Evolutionary conservation across 2,797 vertebrate genomes (phyloP).

Genomic region (Eulemur mongoz): DNA sequence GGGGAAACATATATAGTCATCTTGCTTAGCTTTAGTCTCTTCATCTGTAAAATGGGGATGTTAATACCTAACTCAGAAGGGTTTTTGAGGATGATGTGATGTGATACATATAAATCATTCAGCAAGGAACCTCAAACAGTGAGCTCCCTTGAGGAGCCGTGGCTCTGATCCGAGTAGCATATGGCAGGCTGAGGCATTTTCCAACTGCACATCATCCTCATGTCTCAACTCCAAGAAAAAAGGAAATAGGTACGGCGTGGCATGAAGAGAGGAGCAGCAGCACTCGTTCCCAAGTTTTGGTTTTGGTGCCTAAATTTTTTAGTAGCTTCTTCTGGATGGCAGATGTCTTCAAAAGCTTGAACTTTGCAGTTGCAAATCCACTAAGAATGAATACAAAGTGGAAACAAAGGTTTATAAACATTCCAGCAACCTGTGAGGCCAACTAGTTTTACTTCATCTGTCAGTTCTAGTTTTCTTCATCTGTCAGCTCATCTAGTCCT

Average conservation of each 20-base stretch:
- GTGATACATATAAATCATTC: not conserved
- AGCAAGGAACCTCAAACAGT: not conserved
- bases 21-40: not conserved
- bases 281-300: not conserved
- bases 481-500: not conserved
- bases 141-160: not conserved
- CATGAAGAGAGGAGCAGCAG: not conserved
- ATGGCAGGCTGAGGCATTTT: not conserved
- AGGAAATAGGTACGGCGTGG: not conserved
- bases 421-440: not conserved
- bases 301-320: not conserved
- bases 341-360: conserved; percentile 27
- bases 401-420: conserved; percentile 57
- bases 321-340: not conserved
- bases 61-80: not conserved
- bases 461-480: conserved; percentile 51
- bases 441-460: not conserved
- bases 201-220: not conserved
- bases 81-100: not conserved
- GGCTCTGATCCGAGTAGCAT: not conserved
- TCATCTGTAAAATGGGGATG: not conserved
- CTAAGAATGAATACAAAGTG: conserved; percentile 34
- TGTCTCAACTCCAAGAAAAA: not conserved
- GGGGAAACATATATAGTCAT: not conserved
- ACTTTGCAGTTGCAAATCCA: not conserved